A percentile compares a stretch with the other conserved stretches of the same genome.
Conservation (phyloP, 2,888 invertebrate genomes). For the Bugulina stolonifera region DNA sequence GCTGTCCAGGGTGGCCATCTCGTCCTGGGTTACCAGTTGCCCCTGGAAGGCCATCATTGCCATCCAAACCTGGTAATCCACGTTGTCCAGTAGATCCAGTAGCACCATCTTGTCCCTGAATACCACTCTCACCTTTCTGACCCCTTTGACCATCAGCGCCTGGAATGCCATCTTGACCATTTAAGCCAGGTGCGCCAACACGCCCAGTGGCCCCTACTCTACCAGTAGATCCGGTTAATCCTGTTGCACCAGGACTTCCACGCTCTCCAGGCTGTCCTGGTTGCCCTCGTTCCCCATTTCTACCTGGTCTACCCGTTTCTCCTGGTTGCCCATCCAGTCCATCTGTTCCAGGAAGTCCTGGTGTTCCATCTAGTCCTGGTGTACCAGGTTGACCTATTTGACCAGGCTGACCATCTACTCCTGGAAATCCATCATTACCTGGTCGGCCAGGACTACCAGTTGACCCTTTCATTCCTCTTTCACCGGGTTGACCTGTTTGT, state of each 20-base stretch:
- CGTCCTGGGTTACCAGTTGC: constrained; percentile 26
- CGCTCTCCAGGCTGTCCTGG: constrained; percentile 24
- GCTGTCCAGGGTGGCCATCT: not conserved
- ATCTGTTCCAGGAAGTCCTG: constrained; percentile 25
- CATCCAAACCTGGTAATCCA: constrained; percentile 26
- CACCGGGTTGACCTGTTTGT: not conserved
- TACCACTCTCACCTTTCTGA: constrained; percentile 22
- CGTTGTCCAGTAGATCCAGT: constrained; percentile 20
- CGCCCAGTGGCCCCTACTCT: constrained; percentile 26
- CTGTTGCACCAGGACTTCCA: not conserved
- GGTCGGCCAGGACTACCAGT: constrained; percentile 20
- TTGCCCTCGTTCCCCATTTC: constrained; percentile 26
- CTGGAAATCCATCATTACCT: constrained; percentile 25
- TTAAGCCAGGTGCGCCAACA: constrained; percentile 21
- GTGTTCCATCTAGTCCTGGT: not conserved
- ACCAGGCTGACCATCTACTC: constrained; percentile 25
- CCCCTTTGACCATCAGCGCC: constrained; percentile 16
- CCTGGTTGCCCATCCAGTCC: constrained; percentile 26
- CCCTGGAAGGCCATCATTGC: constrained; percentile 21
- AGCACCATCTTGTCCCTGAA: constrained; percentile 16
- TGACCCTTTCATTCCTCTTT: constrained; percentile 19
- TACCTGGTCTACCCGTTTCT: constrained; percentile 20
- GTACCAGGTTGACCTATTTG: constrained; percentile 20
- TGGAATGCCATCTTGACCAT: constrained; percentile 13
- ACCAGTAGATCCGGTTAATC: constrained; percentile 26